phyloP scores from a whole-genome alignment of 2,113 vertebrate species.

The Alethe diademata region DNA sequence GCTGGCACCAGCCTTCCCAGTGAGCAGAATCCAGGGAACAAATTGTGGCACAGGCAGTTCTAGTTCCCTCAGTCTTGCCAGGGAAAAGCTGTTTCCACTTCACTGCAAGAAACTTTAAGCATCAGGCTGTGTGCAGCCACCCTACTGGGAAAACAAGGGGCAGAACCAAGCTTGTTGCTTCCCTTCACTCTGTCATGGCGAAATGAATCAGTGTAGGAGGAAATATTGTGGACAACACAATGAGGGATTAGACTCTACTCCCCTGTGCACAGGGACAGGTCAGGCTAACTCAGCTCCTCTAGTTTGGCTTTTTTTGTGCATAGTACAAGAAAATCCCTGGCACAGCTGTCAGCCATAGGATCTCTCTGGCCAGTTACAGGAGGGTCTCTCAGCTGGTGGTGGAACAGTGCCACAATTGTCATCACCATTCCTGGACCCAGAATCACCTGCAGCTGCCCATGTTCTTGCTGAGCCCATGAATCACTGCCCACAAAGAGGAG shows the following conservation, averaged over 20 bases:
- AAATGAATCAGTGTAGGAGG: not conserved
- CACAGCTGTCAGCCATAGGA: not conserved
- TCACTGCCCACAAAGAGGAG: not conserved
- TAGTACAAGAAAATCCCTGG: not conserved
- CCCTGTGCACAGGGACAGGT: not conserved
- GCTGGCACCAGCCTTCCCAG: not conserved
- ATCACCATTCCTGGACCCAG: not conserved
- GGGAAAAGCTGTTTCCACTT: not conserved
- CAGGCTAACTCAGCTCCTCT: not conserved
- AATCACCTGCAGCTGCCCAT: not conserved
- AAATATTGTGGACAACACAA: rapidly evolving
- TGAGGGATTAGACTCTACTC: not conserved
- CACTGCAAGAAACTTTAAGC: not conserved
- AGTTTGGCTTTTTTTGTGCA: not conserved
- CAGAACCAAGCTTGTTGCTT: not conserved
- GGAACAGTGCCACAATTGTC: not conserved
- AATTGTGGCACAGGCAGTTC: not conserved
- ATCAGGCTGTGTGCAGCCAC: not conserved
- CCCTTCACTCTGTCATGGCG: not conserved
- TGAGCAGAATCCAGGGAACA: not conserved
- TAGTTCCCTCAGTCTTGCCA: not conserved
- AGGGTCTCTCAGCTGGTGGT: not conserved
- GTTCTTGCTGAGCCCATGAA: not conserved
- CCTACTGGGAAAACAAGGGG: not conserved
- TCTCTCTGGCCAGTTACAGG: not conserved